Conservation (phyloP, 2,888 invertebrate genomes). For the Drosophila meridiana region DNA sequence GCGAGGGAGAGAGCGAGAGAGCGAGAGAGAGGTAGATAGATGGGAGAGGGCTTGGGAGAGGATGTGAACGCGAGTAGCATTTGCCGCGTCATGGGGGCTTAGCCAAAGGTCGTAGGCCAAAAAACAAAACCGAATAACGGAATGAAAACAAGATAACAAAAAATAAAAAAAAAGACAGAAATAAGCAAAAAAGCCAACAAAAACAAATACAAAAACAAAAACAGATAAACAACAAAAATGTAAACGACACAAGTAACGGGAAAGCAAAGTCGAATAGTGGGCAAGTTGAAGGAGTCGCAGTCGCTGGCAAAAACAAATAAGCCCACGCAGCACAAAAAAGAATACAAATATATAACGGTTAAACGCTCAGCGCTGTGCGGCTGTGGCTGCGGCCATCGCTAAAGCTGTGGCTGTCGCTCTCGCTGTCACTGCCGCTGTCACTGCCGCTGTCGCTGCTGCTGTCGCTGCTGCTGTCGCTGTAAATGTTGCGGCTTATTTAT, state of each 20-base stretch:
- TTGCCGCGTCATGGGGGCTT: slow-evolving; percentile 52
- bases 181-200: slow-evolving; percentile 5
- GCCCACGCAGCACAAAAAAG: slow-evolving; percentile 37
- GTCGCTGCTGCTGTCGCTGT: slow-evolving; percentile 26
- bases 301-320: slow-evolving; percentile 12
- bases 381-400: slow-evolving; percentile 9
- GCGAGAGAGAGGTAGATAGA: not conserved
- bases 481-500: slow-evolving; percentile 46
- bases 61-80: slow-evolving; percentile 42
- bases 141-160: slow-evolving; percentile 34
- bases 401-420: slow-evolving; percentile 8
- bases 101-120: slow-evolving; percentile 56
- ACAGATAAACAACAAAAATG: slow-evolving; percentile 45
- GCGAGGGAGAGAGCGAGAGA: not conserved
- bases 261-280: slow-evolving; percentile 17
- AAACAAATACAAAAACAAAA: slow-evolving; percentile 27
- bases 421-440: not conserved
- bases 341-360: slow-evolving; percentile 25
- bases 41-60: not conserved
- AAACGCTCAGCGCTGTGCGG: slow-evolving; percentile 16
- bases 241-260: slow-evolving; percentile 26
- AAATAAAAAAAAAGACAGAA: not conserved
- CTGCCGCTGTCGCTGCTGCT: slow-evolving; percentile 15
- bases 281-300: slow-evolving; percentile 6
- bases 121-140: slow-evolving; percentile 38